phyloP scores from a whole-genome alignment of 23 tunicate genomes.

The Trididemnum miniatum region DNA sequence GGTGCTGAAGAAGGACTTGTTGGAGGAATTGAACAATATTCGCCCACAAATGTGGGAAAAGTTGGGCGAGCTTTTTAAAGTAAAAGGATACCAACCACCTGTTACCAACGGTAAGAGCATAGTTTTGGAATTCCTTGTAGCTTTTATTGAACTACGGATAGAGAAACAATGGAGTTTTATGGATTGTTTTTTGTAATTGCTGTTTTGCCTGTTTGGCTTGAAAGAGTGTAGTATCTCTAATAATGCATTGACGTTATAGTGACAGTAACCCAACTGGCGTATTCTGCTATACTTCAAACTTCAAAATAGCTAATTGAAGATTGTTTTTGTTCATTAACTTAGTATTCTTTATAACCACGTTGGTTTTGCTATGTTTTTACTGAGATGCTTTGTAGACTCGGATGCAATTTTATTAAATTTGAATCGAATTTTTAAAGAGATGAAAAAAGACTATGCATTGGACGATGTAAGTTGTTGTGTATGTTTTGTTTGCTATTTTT shows the following conservation, averaged over 20 bases:
- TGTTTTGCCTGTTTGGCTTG: too few relatives aligned
- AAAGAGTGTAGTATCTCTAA: too few relatives aligned
- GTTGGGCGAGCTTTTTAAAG: neutral
- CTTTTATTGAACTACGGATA: neutral
- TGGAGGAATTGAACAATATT: neutral
- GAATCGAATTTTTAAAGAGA: neutral
- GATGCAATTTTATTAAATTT: neutral
- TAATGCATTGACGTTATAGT: neutral
- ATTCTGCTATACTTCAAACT: neutral
- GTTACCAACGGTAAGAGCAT: neutral
- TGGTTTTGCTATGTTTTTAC: neutral
- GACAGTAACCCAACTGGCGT: neutral
- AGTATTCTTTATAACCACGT: neutral
- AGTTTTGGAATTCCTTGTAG: too few relatives aligned
- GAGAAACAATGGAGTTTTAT: neutral
- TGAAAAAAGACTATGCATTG: neutral
- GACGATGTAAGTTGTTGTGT: neutral
- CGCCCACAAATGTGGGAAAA: neutral
- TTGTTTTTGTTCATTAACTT: neutral
- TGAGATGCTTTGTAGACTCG: neutral
- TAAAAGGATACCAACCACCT: neutral
- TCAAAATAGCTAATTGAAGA: neutral
- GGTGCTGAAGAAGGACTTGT: neutral
- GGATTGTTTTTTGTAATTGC: neutral
- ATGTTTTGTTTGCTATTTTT: neutral